Conservation (phyloP, 2,797 vertebrate species). For the Melopsittacus undulatus region DNA sequence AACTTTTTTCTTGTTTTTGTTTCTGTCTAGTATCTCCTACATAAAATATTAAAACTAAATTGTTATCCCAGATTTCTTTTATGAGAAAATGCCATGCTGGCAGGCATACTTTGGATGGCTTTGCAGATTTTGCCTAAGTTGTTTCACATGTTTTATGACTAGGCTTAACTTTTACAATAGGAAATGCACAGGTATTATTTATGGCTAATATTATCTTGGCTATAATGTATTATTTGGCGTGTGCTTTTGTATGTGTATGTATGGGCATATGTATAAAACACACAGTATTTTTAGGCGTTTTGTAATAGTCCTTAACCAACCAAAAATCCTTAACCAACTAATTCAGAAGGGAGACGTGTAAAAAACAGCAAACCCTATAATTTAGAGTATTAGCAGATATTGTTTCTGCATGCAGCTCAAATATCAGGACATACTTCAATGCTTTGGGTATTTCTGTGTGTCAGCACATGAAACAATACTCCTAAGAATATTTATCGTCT, state of each 20-base stretch:
- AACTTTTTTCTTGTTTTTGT: neutral
- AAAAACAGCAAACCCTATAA: neutral
- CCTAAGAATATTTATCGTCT: neutral
- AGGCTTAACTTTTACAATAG: neutral
- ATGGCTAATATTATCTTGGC: neutral
- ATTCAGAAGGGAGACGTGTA: neutral
- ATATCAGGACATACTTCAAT: neutral
- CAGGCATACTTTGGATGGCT: neutral
- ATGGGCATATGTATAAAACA: neutral
- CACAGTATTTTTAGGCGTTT: neutral
- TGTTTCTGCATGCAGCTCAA: neutral
- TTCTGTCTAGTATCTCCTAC: neutral
- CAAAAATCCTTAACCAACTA: neutral
- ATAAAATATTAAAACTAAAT: neutral
- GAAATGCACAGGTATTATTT: neutral
- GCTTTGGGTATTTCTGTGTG: neutral
- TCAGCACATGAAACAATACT: neutral
- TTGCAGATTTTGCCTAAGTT: neutral
- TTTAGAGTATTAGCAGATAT: neutral
- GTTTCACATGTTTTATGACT: neutral
- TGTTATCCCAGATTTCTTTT: neutral
- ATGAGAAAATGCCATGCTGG: neutral
- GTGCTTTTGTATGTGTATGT: neutral
- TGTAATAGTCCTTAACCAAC: neutral
- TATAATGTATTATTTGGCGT: neutral